phyloP scores from a whole-genome alignment of 2,888 invertebrate species.

The Teinopalpus imperialis region DNA sequence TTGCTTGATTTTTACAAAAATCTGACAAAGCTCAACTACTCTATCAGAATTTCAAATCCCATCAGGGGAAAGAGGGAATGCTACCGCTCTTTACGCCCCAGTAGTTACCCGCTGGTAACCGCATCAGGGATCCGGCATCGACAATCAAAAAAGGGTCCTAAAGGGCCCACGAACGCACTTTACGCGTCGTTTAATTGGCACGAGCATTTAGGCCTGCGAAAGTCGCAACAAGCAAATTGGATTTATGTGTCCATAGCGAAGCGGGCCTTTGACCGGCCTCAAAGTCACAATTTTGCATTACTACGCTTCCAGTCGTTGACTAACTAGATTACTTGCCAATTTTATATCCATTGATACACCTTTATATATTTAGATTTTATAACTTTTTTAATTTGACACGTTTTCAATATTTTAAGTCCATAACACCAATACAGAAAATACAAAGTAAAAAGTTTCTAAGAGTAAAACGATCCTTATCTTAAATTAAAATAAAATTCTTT shows the following conservation, averaged over 20 bases:
- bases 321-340: conserved; percentile 71
- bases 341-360: conserved; percentile 39
- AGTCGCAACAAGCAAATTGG: conserved; percentile 75
- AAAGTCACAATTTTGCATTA: conserved; percentile 70
- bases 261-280: conserved; percentile 62
- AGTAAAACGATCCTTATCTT: too few relatives aligned
- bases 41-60: conserved; percentile 9
- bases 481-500: too few relatives aligned
- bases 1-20: conserved; percentile 7
- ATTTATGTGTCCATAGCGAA: conserved; percentile 60
- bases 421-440: too few relatives aligned
- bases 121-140: conserved; percentile 43
- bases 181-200: conserved; percentile 75
- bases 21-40: conserved; percentile 11
- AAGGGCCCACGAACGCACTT: conserved; percentile 59
- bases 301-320: conserved; percentile 49
- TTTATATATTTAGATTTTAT: too few relatives aligned
- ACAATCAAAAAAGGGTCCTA: conserved; percentile 52
- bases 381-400: too few relatives aligned
- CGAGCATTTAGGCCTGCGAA: conserved; percentile 66
- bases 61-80: conserved; percentile 8
- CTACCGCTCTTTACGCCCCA: conserved; percentile 16
- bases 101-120: conserved; percentile 30
- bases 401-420: too few relatives aligned
- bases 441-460: too few relatives aligned